Evolutionary conservation across 2,888 invertebrate species (phyloP).

Genomic region (Thera britannica): DNA sequence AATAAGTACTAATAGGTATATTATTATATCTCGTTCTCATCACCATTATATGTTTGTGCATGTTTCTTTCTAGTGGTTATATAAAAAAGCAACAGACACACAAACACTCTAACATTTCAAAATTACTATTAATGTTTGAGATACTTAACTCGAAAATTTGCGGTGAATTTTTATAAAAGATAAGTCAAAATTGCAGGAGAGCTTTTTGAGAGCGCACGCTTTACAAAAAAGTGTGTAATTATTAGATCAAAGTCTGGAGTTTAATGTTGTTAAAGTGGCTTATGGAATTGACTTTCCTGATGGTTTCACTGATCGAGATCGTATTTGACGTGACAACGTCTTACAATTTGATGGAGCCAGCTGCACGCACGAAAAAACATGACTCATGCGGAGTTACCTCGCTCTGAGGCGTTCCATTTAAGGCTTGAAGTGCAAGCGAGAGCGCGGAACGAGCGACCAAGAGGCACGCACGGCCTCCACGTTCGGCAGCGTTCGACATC

Average conservation of each 20-base stretch:
- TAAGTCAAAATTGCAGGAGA: conserved; percentile 14
- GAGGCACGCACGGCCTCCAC: too few relatives aligned
- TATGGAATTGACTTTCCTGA: conserved; percentile 29
- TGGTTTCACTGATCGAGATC: not conserved
- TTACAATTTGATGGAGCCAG: not conserved
- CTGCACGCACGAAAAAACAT: too few relatives aligned
- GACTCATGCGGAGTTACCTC: too few relatives aligned
- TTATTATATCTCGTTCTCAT: too few relatives aligned
- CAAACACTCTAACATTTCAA: not conserved
- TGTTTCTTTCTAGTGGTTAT: too few relatives aligned
- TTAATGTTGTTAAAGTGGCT: conserved; percentile 18
- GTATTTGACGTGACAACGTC: not conserved
- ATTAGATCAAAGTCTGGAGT: conserved; percentile 29
- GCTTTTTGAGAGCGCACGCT: conserved; percentile 1
- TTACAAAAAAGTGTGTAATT: conserved; percentile 19
- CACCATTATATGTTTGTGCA: too few relatives aligned
- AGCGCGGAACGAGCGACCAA: too few relatives aligned
- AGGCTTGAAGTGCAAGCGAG: too few relatives aligned
- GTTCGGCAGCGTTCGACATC: too few relatives aligned
- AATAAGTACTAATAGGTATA: too few relatives aligned
- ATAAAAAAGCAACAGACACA: not conserved
- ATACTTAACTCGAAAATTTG: conserved; percentile 22
- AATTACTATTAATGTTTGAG: not conserved
- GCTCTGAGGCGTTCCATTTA: too few relatives aligned
- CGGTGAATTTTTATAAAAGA: conserved; percentile 16